These are phyloP conservation scores for Aramus guarauna DNA, from an alignment of 2,113 vertebrate genomes.

Conservation along the genomic window DNA sequence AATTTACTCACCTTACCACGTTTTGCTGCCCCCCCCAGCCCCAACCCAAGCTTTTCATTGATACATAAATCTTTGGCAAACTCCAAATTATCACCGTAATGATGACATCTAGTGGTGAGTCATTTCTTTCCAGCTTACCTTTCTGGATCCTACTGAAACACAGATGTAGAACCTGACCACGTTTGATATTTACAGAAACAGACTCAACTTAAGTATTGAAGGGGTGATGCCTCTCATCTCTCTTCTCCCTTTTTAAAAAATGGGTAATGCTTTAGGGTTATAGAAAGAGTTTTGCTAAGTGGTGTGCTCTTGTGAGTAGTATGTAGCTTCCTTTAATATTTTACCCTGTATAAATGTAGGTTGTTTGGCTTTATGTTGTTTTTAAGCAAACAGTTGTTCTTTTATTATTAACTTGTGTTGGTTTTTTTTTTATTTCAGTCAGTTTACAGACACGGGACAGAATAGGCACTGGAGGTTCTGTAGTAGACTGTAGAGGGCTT, in stretches of 20 bases:
- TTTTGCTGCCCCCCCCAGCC: background rate
- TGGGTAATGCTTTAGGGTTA: background rate
- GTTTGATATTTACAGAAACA: background rate
- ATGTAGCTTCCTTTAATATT: background rate
- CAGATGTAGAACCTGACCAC: background rate
- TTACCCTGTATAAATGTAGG: background rate
- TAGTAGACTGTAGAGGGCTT: slow-evolving; percentile 95
- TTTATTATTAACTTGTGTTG: background rate
- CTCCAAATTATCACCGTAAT: background rate
- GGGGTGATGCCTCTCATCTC: background rate
- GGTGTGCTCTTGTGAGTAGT: background rate
- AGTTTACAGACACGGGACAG: slow-evolving; percentile 96
- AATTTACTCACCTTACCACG: background rate
- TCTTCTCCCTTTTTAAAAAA: background rate
- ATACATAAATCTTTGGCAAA: background rate
- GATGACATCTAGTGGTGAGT: slow-evolving; percentile 32
- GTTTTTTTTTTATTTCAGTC: slow-evolving; percentile 75
- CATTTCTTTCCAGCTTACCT: background rate
- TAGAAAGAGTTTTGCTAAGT: background rate
- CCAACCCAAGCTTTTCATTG: background rate
- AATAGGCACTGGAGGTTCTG: slow-evolving; percentile 91
- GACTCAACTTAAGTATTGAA: background rate
- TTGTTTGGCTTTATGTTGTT: background rate
- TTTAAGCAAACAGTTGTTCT: background rate
- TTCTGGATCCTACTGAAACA: background rate